Base-by-base conservation (phyloP, 2,888 invertebrate genomes). In the Protophormia terraenovae region DNA sequence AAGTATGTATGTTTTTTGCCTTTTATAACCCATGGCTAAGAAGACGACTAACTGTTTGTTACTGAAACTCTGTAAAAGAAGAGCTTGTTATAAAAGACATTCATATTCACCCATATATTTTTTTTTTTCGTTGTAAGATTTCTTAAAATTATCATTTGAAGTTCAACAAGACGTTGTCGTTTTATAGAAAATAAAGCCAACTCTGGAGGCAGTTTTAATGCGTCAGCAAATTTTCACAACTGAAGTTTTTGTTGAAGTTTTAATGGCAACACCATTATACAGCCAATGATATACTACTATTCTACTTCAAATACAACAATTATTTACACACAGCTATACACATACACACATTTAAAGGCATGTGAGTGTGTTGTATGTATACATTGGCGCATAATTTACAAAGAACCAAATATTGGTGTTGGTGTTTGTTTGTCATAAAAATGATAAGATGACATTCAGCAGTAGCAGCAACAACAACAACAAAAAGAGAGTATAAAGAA, bases 191-290 rank as follows among this genome's bases (percentile, higher is more conserved):
- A 69, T 69, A 69, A 84, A 81, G 38, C 73, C 77, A 85, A 78
- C 73, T 77, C 75, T 71, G 50, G 73, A 85, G 84, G 84, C 84
- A 73, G 73, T 81, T 85, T 82, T 75, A 82, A 82, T 82, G 82
- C 82, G 85, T 85, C 85, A 85, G 85, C 82, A 85, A 78, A 82
- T 82, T 82, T 76, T 85, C 78, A 75, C 82, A 79, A 79, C 24
- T 82, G 75, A 85, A 82, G 78, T 82, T 85, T 85, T 71, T 82
- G 82, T 75, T 82, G 85, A 82, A 85, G 85, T 85, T 85, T 85
- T 85, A 85, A 82, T 82, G 85, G 73, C 78, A 85, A 78, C 77
- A 55, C 67, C 84, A 85, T 82, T 82, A 78, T 71, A 78, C 53
- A 75, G 84, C 78, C 78, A 85, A 82, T 85, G 85, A 82, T 78